Percentiles rank a stretch among this genome's conserved stretches.
Conservation (phyloP, 2,797 vertebrate genomes). For the Chiropotes sagulatus region DNA sequence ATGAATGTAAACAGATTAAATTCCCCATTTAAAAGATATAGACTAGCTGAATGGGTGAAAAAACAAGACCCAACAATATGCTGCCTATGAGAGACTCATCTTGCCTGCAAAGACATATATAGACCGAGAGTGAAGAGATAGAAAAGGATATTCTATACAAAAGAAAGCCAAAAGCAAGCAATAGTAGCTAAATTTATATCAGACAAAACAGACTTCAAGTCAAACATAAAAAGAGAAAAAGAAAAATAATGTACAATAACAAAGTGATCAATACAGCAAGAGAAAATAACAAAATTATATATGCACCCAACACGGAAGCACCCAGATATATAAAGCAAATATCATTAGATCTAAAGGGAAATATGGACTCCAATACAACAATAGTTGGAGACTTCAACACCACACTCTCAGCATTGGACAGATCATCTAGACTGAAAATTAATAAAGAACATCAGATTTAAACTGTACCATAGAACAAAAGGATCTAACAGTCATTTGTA, state of each 20-base stretch:
- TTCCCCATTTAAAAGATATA: not conserved
- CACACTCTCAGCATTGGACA: not conserved
- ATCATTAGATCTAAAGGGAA: not conserved
- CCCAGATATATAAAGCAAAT: not conserved
- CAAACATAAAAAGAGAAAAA: not conserved
- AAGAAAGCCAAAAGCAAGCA: not conserved
- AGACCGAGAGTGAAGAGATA: not conserved
- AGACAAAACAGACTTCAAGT: not conserved
- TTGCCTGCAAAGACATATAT: not conserved
- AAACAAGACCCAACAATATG: not conserved
- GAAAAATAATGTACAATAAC: not conserved
- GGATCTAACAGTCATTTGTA: not conserved
- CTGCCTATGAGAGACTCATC: not conserved
- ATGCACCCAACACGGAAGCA: not conserved
- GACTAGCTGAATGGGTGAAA: not conserved
- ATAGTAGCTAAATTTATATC: not conserved
- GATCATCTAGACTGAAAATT: not conserved
- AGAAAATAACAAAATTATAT: not conserved
- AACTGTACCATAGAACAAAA: not conserved
- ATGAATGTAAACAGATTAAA: not conserved
- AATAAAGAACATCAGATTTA: not conserved
- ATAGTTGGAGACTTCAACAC: not conserved
- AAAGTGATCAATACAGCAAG: not conserved
- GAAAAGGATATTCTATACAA: not conserved
- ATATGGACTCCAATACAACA: not conserved